Evolutionary conservation across 2,797 vertebrate species (phyloP).

Genomic region (Avahi laniger): DNA sequence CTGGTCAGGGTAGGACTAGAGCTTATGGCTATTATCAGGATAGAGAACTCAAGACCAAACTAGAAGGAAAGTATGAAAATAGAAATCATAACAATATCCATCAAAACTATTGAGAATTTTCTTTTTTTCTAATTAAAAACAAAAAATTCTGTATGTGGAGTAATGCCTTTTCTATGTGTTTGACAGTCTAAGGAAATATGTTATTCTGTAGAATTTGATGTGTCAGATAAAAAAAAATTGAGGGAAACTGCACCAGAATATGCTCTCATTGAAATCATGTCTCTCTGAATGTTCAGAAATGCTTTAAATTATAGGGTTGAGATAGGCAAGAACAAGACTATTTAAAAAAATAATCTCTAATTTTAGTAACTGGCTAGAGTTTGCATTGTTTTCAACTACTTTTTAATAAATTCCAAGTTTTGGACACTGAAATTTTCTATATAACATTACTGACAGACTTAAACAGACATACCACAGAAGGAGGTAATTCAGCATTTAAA

Average conservation of each 20-base stretch:
- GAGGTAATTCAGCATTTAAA: slow-evolving; percentile 80
- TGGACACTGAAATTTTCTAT: slow-evolving; percentile 65
- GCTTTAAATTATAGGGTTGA: slow-evolving; percentile 61
- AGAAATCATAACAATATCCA: neutral
- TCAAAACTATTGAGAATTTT: slow-evolving; percentile 47
- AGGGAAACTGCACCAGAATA: neutral
- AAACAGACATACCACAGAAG: slow-evolving; percentile 73
- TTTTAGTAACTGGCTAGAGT: slow-evolving; percentile 69
- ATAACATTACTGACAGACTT: slow-evolving; percentile 75
- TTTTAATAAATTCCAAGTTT: slow-evolving; percentile 78
- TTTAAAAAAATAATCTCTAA: slow-evolving; percentile 46
- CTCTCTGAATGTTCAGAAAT: slow-evolving; percentile 68
- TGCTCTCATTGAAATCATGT: slow-evolving; percentile 1
- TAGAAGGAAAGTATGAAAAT: neutral
- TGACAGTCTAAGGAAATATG: slow-evolving; percentile 9
- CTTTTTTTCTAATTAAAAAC: slow-evolving; percentile 50
- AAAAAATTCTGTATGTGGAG: neutral
- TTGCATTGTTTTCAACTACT: slow-evolving; percentile 69
- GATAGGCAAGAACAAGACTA: slow-evolving; percentile 65
- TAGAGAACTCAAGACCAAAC: neutral
- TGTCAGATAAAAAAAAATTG: slow-evolving; percentile 41
- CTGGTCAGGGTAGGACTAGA: neutral
- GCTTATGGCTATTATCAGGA: neutral
- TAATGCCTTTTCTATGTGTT: neutral
- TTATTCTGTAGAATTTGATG: slow-evolving; percentile 39